Conservation (phyloP, 1,140 invertebrate species). For the Ladona fulva region DNA sequence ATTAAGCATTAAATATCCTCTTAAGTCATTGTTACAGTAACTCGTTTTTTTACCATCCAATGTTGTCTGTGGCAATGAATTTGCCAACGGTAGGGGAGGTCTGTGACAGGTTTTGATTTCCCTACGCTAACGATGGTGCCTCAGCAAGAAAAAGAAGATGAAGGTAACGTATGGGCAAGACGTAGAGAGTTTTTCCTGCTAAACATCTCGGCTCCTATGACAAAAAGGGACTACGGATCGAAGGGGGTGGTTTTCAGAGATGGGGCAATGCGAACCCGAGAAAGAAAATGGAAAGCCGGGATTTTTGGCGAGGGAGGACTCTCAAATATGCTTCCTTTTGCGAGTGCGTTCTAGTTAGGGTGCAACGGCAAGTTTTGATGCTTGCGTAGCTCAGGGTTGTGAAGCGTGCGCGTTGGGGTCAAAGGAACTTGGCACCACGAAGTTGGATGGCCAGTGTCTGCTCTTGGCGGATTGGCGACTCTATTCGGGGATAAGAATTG, state of each 20-base stretch:
- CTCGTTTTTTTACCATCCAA: neutral
- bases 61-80: no score
- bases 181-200: neutral
- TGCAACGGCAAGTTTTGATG: neutral
- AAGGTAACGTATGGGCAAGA: slow-evolving; percentile 8
- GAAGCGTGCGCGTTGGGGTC: neutral
- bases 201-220: neutral
- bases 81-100: slow-evolving; percentile 4
- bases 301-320: neutral
- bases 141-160: neutral
- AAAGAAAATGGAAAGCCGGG: neutral
- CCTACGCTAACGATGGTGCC: slow-evolving; percentile 1
- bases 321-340: neutral
- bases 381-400: neutral
- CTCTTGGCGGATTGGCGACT: neutral
- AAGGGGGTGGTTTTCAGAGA: no score
- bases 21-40: neutral
- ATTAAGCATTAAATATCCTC: neutral
- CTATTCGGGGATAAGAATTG: neutral
- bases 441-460: neutral
- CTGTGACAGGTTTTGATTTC: slow-evolving; percentile 9
- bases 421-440: neutral
- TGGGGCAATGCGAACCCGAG: neutral
- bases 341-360: neutral
- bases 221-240: no score